Evolutionary conservation across 2,888 invertebrate genomes (phyloP).

Genomic region (Callyntrura sp.): DNA sequence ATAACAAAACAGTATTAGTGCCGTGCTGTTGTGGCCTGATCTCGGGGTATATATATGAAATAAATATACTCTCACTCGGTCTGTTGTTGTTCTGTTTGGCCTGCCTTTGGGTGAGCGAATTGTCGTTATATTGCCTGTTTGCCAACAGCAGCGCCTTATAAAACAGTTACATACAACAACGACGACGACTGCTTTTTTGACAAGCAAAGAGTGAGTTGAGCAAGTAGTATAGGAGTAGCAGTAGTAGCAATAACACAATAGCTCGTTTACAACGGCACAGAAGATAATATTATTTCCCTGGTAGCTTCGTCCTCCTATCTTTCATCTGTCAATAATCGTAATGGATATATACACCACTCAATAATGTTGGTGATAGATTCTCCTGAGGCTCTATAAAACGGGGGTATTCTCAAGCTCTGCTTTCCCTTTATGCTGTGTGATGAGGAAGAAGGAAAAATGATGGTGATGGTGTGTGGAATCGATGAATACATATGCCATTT

Average conservation of each 20-base stretch:
- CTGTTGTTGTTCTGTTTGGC: neutral
- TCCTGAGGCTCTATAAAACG: constrained; percentile 67
- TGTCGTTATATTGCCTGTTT: neutral
- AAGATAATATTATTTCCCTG: constrained; percentile 77
- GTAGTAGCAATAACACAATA: constrained; percentile 62
- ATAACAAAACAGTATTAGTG: constrained; percentile 30
- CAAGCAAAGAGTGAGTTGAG: neutral
- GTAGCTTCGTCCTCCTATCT: constrained; percentile 60
- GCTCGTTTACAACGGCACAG: constrained; percentile 63
- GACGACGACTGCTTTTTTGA: neutral
- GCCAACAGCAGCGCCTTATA: constrained; percentile 6
- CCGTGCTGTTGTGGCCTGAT: too few species aligned
- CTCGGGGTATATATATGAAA: too few species aligned
- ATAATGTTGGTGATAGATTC: constrained; percentile 73
- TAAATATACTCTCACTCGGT: neutral
- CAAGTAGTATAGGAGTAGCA: neutral
- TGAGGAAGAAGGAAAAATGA: constrained; percentile 17
- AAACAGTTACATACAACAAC: neutral
- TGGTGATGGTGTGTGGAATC: constrained; percentile 24
- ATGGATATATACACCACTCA: constrained; percentile 76
- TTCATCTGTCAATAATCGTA: constrained; percentile 79
- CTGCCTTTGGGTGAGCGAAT: neutral
- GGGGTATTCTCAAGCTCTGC: neutral
- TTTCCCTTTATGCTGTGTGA: constrained; percentile 20
- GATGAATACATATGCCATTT: constrained; percentile 61